Conservation (phyloP, 2,888 invertebrate genomes). For the Hemistola chrysoprasaria region DNA sequence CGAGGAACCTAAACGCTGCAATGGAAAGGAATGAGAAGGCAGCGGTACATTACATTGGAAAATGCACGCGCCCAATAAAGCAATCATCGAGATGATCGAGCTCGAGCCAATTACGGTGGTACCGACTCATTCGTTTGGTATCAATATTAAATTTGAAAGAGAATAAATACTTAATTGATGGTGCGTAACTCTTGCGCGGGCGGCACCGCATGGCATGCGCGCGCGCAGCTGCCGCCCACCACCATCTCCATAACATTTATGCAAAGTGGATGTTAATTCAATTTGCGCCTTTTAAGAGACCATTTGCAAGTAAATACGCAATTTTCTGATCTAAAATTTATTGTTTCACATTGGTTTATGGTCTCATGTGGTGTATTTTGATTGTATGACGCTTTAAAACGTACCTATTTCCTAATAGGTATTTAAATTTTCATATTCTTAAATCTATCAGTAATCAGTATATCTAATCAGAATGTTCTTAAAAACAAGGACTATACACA, state of each 20-base stretch:
- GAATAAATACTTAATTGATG: slow-evolving; percentile 61
- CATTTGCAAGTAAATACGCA: slow-evolving; percentile 38
- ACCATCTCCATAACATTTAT: slow-evolving; percentile 57
- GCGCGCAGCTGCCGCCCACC: slow-evolving; percentile 35
- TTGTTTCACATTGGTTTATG: slow-evolving; percentile 5
- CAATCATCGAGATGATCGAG: slow-evolving; percentile 62
- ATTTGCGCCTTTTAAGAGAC: slow-evolving; percentile 57
- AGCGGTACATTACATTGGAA: no score
- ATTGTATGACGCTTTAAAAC: no score
- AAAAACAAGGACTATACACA: no score
- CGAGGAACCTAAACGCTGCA: slow-evolving; percentile 24
- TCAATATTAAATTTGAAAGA: slow-evolving; percentile 62
- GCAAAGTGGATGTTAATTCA: slow-evolving; percentile 72
- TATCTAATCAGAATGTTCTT: no score
- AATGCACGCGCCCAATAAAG: slow-evolving; percentile 61
- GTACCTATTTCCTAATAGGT: no score
- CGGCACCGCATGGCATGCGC: slow-evolving; percentile 42
- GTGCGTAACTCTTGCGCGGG: slow-evolving; percentile 33
- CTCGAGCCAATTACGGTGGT: slow-evolving; percentile 61
- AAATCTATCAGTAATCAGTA: no score
- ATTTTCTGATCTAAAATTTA: slow-evolving; percentile 19
- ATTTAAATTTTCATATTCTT: no score
- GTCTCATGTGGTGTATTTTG: no score
- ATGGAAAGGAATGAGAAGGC: no score
- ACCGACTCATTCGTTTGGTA: slow-evolving; percentile 62